phyloP scores from a whole-genome alignment of 1,140 invertebrate genomes.

The Eufriesea mexicana region DNA sequence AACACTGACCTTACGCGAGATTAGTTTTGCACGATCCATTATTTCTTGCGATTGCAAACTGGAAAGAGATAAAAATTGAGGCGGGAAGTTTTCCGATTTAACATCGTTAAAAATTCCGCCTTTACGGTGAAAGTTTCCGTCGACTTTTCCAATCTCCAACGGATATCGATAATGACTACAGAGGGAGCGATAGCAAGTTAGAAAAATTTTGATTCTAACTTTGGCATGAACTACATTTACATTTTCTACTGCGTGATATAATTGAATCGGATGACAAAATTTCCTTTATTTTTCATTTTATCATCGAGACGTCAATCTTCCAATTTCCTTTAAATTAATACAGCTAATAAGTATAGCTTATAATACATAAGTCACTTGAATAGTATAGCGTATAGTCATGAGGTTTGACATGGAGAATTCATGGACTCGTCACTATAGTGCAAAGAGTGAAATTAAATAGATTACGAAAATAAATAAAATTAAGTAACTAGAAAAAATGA shows the following conservation, averaged over 20 bases:
- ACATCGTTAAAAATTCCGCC: slow-evolving; percentile 23
- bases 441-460: too few relatives aligned
- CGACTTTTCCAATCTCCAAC: slow-evolving; percentile 16
- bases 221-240: neutral
- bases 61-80: neutral
- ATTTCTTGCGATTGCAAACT: too few relatives aligned
- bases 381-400: too few relatives aligned
- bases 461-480: too few relatives aligned
- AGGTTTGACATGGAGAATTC: too few relatives aligned
- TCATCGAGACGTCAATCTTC: too few relatives aligned
- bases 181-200: neutral
- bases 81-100: slow-evolving; percentile 33
- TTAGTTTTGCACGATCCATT: neutral
- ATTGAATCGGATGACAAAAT: neutral
- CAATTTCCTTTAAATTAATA: too few relatives aligned
- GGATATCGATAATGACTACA: slow-evolving; percentile 25
- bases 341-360: too few relatives aligned
- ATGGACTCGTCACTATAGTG: too few relatives aligned
- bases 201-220: slow-evolving; percentile 4
- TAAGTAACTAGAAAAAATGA: too few relatives aligned
- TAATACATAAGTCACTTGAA: too few relatives aligned
- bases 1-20: neutral
- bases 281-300: neutral
- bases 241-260: too few relatives aligned
- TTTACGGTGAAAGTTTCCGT: slow-evolving; percentile 11